phyloP scores from a whole-genome alignment of 2,888 invertebrate genomes.

The Limnephilus lunatus region DNA sequence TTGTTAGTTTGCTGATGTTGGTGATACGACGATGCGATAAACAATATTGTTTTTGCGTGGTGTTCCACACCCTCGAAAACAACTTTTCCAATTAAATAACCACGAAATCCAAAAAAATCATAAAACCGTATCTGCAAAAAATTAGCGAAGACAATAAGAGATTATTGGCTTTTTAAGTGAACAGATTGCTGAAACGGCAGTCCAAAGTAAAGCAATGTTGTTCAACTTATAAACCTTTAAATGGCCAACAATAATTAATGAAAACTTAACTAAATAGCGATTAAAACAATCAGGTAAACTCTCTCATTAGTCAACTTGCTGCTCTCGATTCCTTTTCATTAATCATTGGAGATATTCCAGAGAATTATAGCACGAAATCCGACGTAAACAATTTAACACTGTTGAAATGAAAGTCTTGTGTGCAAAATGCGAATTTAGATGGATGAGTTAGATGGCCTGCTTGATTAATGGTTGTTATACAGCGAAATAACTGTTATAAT shows the following conservation, averaged over 20 bases:
- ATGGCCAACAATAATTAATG: not conserved
- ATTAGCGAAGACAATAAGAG: not conserved
- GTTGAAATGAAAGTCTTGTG: not conserved
- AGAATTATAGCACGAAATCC: not conserved
- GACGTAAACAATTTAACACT: constrained; percentile 2
- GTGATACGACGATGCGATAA: not conserved
- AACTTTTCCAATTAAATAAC: not conserved
- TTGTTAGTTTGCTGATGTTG: not conserved
- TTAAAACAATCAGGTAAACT: not conserved
- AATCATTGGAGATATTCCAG: not conserved
- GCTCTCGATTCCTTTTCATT: not conserved
- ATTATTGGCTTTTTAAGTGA: not conserved
- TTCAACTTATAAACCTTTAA: not conserved
- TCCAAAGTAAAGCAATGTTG: not conserved
- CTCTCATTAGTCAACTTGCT: not conserved
- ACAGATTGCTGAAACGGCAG: not conserved
- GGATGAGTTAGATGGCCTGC: not conserved
- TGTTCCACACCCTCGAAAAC: not conserved
- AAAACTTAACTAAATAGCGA: not conserved
- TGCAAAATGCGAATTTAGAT: not conserved
- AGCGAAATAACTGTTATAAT: not conserved
- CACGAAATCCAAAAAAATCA: not conserved
- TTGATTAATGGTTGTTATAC: not conserved
- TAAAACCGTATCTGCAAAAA: not conserved
- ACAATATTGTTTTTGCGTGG: not conserved